A percentile compares a stretch with the other conserved stretches of the same genome.
Evolutionary conservation across 1,140 invertebrate genomes (phyloP).

Genomic region (Caerostris extrusa): DNA sequence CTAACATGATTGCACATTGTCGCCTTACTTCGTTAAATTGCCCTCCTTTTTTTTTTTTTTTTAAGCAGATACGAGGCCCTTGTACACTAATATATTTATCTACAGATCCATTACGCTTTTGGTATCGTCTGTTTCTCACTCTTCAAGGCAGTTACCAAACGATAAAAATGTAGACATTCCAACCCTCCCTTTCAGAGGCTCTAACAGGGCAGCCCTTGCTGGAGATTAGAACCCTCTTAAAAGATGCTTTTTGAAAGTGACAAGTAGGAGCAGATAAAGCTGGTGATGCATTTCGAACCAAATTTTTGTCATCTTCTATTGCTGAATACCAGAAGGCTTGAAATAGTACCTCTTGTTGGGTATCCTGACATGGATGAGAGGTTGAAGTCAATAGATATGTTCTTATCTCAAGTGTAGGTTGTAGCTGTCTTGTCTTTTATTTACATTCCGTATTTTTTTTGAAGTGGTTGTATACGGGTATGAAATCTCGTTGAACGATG

Average conservation of each 20-base stretch:
- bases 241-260: slow-evolving; percentile 28
- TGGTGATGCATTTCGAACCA: not conserved
- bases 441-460: not conserved
- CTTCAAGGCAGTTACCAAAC: slow-evolving; percentile 38
- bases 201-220: not conserved
- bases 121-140: slow-evolving; percentile 40
- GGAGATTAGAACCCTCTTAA: slow-evolving; percentile 34
- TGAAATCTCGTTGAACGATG: too few relatives aligned
- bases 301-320: slow-evolving; percentile 36
- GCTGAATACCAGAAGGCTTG: not conserved
- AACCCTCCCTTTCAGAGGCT: not conserved
- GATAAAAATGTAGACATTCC: slow-evolving; percentile 40
- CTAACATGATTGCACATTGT: not conserved
- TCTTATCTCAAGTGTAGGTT: not conserved
- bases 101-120: slow-evolving; percentile 9
- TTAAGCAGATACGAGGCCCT: not conserved
- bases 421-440: not conserved
- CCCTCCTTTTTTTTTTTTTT: not conserved
- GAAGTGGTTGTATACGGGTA: not conserved
- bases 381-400: not conserved
- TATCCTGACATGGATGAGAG: slow-evolving; percentile 14
- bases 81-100: slow-evolving; percentile 27
- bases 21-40: not conserved
- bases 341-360: not conserved
- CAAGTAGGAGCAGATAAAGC: not conserved